Evolutionary conservation across 2,797 vertebrate genomes (phyloP).

Genomic region (Anisognathus igniventris): DNA sequence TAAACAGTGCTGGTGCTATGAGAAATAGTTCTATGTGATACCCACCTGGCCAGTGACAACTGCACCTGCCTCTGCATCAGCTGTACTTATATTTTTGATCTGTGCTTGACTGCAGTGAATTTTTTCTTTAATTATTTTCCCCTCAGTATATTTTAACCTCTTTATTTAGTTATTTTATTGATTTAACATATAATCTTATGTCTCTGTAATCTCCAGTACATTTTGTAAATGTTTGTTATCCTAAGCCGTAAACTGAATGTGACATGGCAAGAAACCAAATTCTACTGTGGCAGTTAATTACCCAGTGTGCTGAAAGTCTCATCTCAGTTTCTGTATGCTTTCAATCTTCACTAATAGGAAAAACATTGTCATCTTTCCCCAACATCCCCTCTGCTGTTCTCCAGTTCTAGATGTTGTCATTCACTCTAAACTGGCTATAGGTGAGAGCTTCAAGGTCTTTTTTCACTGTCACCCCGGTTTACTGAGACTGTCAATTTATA

Average conservation of each 20-base stretch:
- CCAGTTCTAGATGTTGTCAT: neutral
- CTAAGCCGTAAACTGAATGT: conserved; percentile 21
- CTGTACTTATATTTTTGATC: neutral
- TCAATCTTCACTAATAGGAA: neutral
- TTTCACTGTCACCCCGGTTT: neutral
- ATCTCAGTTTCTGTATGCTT: neutral
- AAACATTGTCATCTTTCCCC: neutral
- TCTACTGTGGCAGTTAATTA: conserved; percentile 33
- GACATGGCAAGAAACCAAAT: conserved; percentile 37
- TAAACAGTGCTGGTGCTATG: neutral
- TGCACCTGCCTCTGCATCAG: neutral
- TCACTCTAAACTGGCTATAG: neutral
- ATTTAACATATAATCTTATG: conserved; percentile 20
- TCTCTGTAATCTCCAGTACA: conserved; percentile 8
- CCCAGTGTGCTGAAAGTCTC: neutral
- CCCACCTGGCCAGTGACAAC: neutral
- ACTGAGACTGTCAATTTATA: neutral
- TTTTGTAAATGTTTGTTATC: conserved; percentile 50
- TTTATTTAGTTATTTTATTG: conserved; percentile 37
- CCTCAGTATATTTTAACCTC: neutral
- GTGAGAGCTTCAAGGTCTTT: neutral
- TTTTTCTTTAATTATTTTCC: neutral
- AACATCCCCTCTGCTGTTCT: neutral
- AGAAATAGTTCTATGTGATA: neutral
- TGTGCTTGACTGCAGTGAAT: neutral